A percentile compares a stretch with the other conserved stretches of the same genome.
Evolutionary conservation across 2,888 invertebrate species (phyloP).

Genomic region (Isotomurus palustris): DNA sequence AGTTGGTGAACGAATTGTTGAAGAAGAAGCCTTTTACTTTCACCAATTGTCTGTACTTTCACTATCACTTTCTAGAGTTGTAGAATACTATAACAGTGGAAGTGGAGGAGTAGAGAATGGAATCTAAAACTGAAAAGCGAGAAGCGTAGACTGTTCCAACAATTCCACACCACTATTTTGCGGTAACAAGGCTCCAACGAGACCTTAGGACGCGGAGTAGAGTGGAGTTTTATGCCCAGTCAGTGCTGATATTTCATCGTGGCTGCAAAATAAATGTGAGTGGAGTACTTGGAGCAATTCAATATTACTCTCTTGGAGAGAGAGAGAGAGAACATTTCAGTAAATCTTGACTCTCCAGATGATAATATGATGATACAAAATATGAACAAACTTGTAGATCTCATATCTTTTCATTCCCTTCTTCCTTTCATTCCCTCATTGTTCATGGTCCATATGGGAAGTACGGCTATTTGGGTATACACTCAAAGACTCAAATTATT

Average conservation of each 20-base stretch:
- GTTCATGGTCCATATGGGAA: slow-evolving; percentile 2
- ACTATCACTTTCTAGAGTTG: not conserved
- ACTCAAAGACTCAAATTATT: too few species aligned
- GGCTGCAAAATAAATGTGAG: not conserved
- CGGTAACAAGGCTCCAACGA: slow-evolving; percentile 4
- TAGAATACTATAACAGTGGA: not conserved
- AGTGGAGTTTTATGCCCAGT: too few species aligned
- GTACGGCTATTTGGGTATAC: too few species aligned
- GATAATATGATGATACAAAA: not conserved
- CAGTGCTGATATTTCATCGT: too few species aligned
- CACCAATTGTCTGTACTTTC: not conserved
- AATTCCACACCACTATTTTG: not conserved
- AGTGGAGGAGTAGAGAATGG: not conserved
- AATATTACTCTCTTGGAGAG: not conserved
- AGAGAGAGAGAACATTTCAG: not conserved
- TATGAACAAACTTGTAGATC: slow-evolving; percentile 5
- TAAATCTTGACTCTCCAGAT: slow-evolving; percentile 3
- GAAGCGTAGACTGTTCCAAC: not conserved
- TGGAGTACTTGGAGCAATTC: not conserved
- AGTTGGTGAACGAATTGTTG: too few species aligned
- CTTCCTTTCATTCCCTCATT: too few species aligned
- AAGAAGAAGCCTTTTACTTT: too few species aligned
- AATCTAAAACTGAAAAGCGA: not conserved
- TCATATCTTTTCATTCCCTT: not conserved
- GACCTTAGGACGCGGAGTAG: not conserved